Evolutionary conservation across 2,113 vertebrate species (phyloP).

Genomic region (Callopanchax toddi): DNA sequence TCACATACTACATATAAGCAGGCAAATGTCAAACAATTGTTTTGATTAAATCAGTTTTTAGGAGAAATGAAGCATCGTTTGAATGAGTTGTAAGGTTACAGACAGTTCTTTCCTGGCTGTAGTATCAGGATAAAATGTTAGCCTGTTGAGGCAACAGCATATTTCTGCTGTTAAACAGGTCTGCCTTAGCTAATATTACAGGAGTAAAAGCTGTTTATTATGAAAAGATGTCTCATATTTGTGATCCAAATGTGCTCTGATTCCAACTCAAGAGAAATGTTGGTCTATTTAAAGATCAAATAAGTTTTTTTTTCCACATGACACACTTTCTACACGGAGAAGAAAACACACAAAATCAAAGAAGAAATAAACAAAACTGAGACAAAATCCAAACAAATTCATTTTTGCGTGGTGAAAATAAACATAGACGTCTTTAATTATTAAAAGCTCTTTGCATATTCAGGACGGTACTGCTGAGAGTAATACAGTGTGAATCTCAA

Average conservation of each 20-base stretch:
- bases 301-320: constrained; percentile 53
- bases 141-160: constrained; percentile 8
- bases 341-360: constrained; percentile 60
- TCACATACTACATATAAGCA: too few species aligned
- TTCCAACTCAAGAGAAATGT: constrained; percentile 33
- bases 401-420: constrained; percentile 72
- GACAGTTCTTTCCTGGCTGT: too few species aligned
- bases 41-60: too few species aligned
- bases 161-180: constrained; percentile 12
- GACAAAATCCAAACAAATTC: constrained; percentile 84
- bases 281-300: constrained; percentile 50
- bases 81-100: too few species aligned
- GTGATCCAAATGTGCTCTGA: constrained; percentile 47
- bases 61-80: too few species aligned
- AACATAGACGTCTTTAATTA: constrained; percentile 82
- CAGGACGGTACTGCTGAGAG: constrained; percentile 72
- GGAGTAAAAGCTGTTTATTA: constrained; percentile 15
- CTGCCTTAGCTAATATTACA: constrained; percentile 12
- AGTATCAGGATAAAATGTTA: not conserved
- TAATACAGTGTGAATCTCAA: constrained; percentile 69
- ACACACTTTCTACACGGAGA: constrained; percentile 62
- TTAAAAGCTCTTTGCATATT: constrained; percentile 83
- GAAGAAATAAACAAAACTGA: constrained; percentile 78
- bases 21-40: too few species aligned
- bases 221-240: constrained; percentile 44